Evolutionary conservation across 2,888 invertebrate species (phyloP).

Genomic region (Leptothorax acervorum): DNA sequence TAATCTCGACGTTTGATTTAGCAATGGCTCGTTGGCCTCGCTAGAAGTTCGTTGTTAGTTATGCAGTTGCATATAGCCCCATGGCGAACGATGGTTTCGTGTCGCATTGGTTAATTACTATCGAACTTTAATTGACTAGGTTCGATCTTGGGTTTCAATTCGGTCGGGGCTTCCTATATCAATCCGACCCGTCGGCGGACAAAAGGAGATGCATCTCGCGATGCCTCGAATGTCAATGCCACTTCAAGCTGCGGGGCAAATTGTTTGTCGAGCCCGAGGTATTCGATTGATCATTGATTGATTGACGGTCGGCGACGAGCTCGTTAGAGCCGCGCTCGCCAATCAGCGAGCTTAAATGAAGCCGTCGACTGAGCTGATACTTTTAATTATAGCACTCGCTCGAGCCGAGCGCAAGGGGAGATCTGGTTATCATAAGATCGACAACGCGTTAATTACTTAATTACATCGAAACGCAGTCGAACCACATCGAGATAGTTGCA

Average conservation of each 20-base stretch:
- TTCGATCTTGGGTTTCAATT: constrained; percentile 64
- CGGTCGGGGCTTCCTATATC: constrained; percentile 59
- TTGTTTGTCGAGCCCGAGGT: constrained; percentile 11
- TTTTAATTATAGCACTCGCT: constrained; percentile 37
- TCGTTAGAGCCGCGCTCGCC: constrained; percentile 11
- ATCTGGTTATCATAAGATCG: neutral
- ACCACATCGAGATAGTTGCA: neutral
- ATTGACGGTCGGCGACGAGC: constrained; percentile 36
- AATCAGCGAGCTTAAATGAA: constrained; percentile 35
- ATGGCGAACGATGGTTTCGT: neutral
- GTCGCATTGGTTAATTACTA: constrained; percentile 65
- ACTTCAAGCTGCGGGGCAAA: constrained; percentile 14
- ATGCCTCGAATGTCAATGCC: constrained; percentile 30
- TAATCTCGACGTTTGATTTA: neutral
- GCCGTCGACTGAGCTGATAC: constrained; percentile 34
- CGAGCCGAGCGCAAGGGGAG: neutral
- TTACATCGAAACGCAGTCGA: neutral
- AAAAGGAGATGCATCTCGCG: constrained; percentile 20
- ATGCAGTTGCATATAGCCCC: constrained; percentile 52
- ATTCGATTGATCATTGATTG: constrained; percentile 44
- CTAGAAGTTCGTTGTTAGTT: constrained; percentile 60
- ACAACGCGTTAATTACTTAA: constrained; percentile 11
- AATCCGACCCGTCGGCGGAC: constrained; percentile 13
- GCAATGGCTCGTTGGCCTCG: neutral
- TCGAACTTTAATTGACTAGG: constrained; percentile 75